Evolutionary conservation across 2,113 vertebrate species (phyloP).

Genomic region (Morone saxatilis): DNA sequence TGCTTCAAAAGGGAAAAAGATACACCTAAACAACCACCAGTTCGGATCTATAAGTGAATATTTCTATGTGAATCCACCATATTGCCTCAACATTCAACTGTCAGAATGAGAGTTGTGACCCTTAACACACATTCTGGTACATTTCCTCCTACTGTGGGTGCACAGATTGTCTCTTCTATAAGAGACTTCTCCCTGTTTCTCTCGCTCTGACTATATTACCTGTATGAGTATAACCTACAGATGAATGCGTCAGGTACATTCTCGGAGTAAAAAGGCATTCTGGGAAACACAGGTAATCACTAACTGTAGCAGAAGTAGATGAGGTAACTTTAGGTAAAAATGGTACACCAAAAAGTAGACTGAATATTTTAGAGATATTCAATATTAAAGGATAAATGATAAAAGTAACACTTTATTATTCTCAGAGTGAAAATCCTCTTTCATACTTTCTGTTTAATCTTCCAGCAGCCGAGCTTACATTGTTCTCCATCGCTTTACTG

Average conservation of each 20-base stretch:
- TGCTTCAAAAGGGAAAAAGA: background rate
- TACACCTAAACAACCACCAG: background rate
- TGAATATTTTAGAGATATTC: background rate
- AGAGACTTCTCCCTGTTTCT: background rate
- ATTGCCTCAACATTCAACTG: background rate
- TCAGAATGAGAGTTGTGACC: background rate
- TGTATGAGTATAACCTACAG: background rate
- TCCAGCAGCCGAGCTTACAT: background rate
- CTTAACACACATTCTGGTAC: background rate
- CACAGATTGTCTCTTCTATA: background rate
- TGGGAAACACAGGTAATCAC: background rate
- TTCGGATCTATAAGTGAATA: background rate
- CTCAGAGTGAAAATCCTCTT: background rate
- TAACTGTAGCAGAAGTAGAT: background rate
- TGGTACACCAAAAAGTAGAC: background rate
- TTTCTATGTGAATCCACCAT: background rate
- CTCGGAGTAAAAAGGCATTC: background rate
- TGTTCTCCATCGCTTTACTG: background rate
- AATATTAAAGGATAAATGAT: background rate
- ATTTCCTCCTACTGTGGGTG: background rate
- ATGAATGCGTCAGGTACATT: background rate
- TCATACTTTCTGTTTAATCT: background rate
- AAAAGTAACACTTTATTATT: conserved; percentile 7
- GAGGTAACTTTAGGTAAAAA: background rate
- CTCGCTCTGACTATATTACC: background rate